phyloP scores from a whole-genome alignment of 2,888 invertebrate genomes.

The Cinara cedri region DNA sequence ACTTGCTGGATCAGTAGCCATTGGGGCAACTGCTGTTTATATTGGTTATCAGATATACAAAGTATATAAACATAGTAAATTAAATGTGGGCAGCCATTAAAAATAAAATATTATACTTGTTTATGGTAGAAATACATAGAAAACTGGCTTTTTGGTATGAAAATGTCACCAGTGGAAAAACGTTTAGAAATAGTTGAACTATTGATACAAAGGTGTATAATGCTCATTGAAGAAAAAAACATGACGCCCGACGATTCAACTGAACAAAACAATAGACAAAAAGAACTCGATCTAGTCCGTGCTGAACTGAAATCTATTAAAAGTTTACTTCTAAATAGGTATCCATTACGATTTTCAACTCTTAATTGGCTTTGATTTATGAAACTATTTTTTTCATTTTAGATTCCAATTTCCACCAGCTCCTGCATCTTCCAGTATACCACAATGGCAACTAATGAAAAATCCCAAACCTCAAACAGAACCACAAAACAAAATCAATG shows the following conservation, averaged over 20 bases:
- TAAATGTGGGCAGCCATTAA: neutral
- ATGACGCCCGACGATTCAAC: neutral
- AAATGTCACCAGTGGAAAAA: slow-evolving; percentile 2
- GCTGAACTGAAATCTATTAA: slow-evolving; percentile 37
- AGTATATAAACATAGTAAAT: neutral
- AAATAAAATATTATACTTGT: neutral
- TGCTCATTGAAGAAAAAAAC: slow-evolving; percentile 9
- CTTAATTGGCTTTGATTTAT: neutral
- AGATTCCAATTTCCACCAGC: slow-evolving; percentile 51
- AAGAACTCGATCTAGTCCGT: neutral
- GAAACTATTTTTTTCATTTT: neutral
- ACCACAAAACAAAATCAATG: slow-evolving; percentile 7
- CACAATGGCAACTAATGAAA: slow-evolving; percentile 32
- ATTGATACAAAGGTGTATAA: neutral
- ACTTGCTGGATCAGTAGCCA: neutral
- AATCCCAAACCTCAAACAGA: neutral
- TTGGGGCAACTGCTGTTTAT: neutral
- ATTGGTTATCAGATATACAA: slow-evolving; percentile 24
- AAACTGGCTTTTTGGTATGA: slow-evolving; percentile 36
- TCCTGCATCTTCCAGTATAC: neutral
- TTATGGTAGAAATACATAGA: slow-evolving; percentile 31
- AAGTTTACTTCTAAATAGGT: slow-evolving; percentile 45
- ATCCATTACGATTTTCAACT: neutral
- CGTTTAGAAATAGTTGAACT: slow-evolving; percentile 22
- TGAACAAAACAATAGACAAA: neutral